These are phyloP conservation scores for Martes flavigula DNA, from an alignment of 2,797 vertebrate species.

Conservation along the genomic window DNA sequence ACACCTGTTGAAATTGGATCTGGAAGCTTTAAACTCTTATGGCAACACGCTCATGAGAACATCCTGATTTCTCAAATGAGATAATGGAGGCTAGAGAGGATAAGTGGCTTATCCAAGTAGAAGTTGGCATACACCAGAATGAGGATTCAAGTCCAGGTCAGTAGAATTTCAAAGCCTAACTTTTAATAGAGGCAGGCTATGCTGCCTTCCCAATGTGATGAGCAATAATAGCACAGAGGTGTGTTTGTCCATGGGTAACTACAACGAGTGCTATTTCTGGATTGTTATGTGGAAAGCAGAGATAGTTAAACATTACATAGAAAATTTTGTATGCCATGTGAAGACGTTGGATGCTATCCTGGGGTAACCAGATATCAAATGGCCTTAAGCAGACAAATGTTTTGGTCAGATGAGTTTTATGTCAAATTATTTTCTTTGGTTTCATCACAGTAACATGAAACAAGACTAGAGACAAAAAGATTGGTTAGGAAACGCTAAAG, in stretches of 20 bases:
- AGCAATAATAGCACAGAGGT: background rate
- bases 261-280: background rate
- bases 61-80: background rate
- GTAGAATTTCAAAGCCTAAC: background rate
- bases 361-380: background rate
- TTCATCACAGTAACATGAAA: background rate
- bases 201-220: background rate
- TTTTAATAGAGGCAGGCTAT: background rate
- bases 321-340: background rate
- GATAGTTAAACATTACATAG: background rate
- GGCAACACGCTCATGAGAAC: background rate
- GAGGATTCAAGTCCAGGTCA: background rate
- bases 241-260: background rate
- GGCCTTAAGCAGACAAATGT: background rate
- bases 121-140: too few relatives aligned
- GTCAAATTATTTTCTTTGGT: background rate
- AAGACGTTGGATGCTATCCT: background rate
- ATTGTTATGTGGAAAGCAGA: background rate
- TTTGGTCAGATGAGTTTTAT: background rate
- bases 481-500: background rate
- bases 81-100: background rate
- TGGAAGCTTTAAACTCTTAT: background rate
- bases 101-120: background rate
- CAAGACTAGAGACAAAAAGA: background rate
- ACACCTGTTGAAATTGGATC: background rate